Base-by-base conservation (phyloP, 2,113 vertebrate genomes). In the Chionomys nivalis region DNA sequence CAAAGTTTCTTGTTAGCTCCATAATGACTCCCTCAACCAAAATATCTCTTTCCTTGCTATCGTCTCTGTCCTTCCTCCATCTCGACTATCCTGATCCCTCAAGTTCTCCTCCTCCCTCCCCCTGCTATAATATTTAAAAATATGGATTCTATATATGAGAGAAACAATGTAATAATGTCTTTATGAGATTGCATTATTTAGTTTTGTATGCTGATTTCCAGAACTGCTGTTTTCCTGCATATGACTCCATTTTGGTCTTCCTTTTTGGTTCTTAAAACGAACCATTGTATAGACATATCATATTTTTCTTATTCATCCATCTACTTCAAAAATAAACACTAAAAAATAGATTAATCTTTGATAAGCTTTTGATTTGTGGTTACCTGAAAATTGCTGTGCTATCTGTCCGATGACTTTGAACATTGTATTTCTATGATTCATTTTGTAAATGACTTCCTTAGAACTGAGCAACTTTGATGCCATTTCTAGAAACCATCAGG, bases 401-500 rank as follows among this genome's bases (percentile, higher is more conserved):
- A 52, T 0, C 1, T 94, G 47, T 31, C 87, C 75, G 21, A 72
- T 95, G 16, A 85, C 12, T 72, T 88, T 89, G 14, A 94, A 89
- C 10, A 52, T 72, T 52, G 33, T 44, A 58, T 47, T 76, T 81
- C 9, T 5, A 58, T 97, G 87, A 86, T 82, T 97, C 65, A 85
- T n/a, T 76, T 95, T 42, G 65, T 14, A 92, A 90, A 94, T 75
- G 5, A 3, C 11, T 94, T 94, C 66, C 26, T 68, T 75, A 92
- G 21, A 79, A 85, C 47, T 76, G 77, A 93, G 19, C 72, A 95
- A 5, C 8, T 42, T 87, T 75, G 55, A 11, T 88, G n/a, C 1
- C 16, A 90, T 81, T 94, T 44, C 47, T 92, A 75, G 16, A 28
- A 49, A 72, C 70, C 88, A 21, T 5, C 19, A 95, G 31, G 3